These are phyloP conservation scores for Beaufortia kweichowensis DNA, from an alignment of 2,113 vertebrate species.

Conservation along the genomic window DNA sequence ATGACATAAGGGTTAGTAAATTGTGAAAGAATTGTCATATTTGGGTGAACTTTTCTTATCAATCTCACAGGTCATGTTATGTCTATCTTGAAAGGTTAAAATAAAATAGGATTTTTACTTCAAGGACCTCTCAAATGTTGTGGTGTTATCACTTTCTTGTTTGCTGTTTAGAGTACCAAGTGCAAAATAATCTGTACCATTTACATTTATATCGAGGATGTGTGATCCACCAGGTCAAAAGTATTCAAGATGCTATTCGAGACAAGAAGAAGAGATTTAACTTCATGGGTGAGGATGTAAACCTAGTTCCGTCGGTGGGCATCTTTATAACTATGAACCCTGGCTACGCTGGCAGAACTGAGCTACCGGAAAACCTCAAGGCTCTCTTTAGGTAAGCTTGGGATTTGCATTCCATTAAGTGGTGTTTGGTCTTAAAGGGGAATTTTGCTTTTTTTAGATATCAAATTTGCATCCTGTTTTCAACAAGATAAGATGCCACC, in stretches of 20 bases:
- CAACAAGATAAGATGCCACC: background rate
- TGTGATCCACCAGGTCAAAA: constrained; percentile 82
- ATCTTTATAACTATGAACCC: constrained; percentile 99
- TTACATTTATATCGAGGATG: background rate
- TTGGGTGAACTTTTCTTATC: background rate
- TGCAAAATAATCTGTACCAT: background rate
- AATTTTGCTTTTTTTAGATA: background rate
- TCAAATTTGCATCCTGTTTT: background rate
- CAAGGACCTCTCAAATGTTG: too few relatives aligned
- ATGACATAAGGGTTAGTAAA: too few relatives aligned
- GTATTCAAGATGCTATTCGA: constrained; percentile 93
- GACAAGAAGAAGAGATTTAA: constrained; percentile 89
- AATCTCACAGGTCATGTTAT: background rate
- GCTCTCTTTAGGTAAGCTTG: constrained; percentile 87
- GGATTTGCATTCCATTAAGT: background rate
- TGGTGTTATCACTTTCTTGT: background rate
- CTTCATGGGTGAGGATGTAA: constrained; percentile 94
- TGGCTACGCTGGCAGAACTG: constrained; percentile 91
- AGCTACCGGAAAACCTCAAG: constrained; percentile 95
- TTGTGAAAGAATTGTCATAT: too few relatives aligned
- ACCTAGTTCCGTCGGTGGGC: constrained; percentile 84
- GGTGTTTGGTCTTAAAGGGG: background rate
- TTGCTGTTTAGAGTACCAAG: background rate
- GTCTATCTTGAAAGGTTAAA: background rate
- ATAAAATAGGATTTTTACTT: too few relatives aligned